Conservation (phyloP, 1,140 invertebrate genomes). For the Diorhabda carinulata region DNA sequence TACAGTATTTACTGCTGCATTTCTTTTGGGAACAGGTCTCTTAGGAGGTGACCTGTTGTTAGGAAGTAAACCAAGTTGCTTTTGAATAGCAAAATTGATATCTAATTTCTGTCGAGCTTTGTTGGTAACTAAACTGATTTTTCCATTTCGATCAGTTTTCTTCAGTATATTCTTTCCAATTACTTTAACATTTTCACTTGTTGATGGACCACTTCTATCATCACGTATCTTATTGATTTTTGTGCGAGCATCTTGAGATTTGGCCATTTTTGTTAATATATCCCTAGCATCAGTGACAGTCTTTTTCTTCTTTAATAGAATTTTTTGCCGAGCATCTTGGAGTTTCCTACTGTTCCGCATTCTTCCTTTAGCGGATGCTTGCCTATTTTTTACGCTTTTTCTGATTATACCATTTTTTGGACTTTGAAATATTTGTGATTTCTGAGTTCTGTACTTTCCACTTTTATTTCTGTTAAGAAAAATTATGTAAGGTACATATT, state of each 20-base stretch:
- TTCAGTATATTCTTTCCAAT: slow-evolving; percentile 47
- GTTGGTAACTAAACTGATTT: slow-evolving; percentile 52
- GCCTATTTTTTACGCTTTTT: background rate
- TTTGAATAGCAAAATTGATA: slow-evolving; percentile 42
- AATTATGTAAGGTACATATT: background rate
- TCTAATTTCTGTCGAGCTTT: slow-evolving; percentile 44
- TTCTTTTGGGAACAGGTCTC: slow-evolving; percentile 22
- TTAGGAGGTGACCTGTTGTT: slow-evolving; percentile 15
- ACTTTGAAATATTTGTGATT: slow-evolving; percentile 14
- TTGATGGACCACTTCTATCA: slow-evolving; percentile 13
- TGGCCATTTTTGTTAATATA: slow-evolving; percentile 62
- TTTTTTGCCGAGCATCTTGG: slow-evolving; percentile 64
- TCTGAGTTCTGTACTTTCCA: slow-evolving; percentile 13
- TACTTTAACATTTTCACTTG: slow-evolving; percentile 35
- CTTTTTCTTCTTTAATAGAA: slow-evolving; percentile 64
- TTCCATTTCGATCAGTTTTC: slow-evolving; percentile 53
- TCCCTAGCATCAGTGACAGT: slow-evolving; percentile 66
- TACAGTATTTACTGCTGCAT: slow-evolving; percentile 14
- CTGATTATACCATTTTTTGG: background rate
- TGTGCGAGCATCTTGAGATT: slow-evolving; percentile 60
- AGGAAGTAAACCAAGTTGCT: slow-evolving; percentile 41
- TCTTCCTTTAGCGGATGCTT: background rate
- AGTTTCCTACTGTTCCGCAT: slow-evolving; percentile 15
- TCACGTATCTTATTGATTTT: slow-evolving; percentile 55
- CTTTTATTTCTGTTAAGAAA: slow-evolving; percentile 1